Conservation (phyloP, 2,888 invertebrate genomes). For the Xiphydria camelus region DNA sequence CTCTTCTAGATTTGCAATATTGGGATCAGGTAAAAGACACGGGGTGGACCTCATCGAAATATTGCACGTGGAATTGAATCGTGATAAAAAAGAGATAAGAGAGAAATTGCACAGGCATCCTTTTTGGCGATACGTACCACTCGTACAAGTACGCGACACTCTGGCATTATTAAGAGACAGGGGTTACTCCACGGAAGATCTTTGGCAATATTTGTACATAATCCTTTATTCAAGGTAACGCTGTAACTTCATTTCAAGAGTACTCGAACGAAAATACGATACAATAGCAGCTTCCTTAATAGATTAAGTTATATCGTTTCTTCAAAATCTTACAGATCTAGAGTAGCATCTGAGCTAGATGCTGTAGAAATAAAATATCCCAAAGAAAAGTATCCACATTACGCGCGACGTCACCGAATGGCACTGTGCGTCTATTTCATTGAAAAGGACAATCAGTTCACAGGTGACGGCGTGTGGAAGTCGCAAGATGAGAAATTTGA, state of each 20-base stretch:
- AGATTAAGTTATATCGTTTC: no score
- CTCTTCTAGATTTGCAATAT: constrained; percentile 60
- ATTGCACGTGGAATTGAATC: constrained; percentile 52
- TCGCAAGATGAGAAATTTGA: no score
- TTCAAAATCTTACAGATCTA: no score
- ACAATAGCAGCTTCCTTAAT: no score
- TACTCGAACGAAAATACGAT: no score
- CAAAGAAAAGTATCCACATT: constrained; percentile 30
- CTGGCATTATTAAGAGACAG: constrained; percentile 61
- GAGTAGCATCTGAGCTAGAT: no score
- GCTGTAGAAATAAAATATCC: no score
- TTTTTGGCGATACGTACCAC: constrained; percentile 67
- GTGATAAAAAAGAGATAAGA: constrained; percentile 44
- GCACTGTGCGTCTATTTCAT: constrained; percentile 72
- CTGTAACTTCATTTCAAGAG: no score
- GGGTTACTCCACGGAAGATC: constrained; percentile 62
- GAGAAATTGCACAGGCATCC: constrained; percentile 63
- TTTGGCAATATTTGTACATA: constrained; percentile 66
- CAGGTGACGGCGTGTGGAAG: constrained; percentile 77
- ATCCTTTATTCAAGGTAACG: constrained; percentile 72
- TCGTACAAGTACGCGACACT: constrained; percentile 64
- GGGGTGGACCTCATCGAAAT: not conserved
- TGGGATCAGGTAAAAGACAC: not conserved
- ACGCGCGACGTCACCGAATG: constrained; percentile 59
- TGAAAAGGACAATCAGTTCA: constrained; percentile 74